Percentiles rank a stretch among this genome's conserved stretches.
Conservation (phyloP, 2,113 vertebrate species). For the Hyla sarda region DNA sequence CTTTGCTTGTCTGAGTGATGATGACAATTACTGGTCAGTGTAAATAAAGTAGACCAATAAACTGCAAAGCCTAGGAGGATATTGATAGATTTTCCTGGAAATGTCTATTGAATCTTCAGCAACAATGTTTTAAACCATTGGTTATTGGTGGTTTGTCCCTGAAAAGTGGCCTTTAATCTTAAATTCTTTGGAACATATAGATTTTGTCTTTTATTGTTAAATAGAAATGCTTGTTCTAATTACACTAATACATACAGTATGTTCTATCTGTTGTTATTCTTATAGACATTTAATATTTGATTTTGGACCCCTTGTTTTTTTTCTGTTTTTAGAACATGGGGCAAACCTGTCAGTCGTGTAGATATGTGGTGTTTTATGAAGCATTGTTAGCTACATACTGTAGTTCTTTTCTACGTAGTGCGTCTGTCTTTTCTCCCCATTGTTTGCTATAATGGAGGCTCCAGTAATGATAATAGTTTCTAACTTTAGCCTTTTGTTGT, state of each 20-base stretch:
- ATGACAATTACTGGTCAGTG: not conserved
- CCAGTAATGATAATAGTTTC: not conserved
- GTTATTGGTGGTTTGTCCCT: not conserved
- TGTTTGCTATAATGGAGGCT: conserved; percentile 17
- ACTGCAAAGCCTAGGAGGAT: not conserved
- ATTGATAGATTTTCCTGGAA: not conserved
- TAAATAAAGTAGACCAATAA: not conserved
- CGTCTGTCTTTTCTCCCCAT: not conserved
- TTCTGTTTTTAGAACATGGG: not conserved
- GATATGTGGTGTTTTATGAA: not conserved
- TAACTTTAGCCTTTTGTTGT: conserved; percentile 33
- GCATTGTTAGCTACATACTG: not conserved
- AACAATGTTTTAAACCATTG: not conserved
- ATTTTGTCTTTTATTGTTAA: no score
- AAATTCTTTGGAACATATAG: no score
- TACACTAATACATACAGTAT: no score
- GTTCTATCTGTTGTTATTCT: no score
- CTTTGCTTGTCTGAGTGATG: not conserved
- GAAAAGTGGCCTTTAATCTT: not conserved
- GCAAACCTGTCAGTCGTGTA: not conserved
- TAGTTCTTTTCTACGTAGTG: not conserved
- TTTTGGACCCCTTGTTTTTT: not conserved
- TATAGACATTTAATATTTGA: not conserved
- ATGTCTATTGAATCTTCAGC: no score
- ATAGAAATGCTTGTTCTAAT: no score